Percentiles rank a stretch among this genome's conserved stretches.
These are phyloP conservation scores for Pristionchus japonicus DNA, from an alignment of 2,888 invertebrate species.

Conservation along the genomic window DNA sequence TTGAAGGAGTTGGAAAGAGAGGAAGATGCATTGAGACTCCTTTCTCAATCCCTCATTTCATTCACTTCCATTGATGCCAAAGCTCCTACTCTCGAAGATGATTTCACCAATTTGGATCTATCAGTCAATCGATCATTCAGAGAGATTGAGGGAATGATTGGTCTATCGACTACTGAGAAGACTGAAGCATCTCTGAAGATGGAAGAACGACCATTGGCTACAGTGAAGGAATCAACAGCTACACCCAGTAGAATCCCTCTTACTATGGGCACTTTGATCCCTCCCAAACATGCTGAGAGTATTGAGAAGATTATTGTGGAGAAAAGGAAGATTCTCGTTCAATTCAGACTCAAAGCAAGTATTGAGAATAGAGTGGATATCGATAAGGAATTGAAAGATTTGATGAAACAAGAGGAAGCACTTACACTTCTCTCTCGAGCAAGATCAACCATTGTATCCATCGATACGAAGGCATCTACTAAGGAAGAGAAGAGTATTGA, in stretches of 20 bases:
- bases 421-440: slow-evolving; percentile 45
- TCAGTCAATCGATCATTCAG: slow-evolving; percentile 48
- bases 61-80: not conserved
- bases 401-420: slow-evolving; percentile 9
- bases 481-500: not conserved
- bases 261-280: slow-evolving; percentile 27
- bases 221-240: not conserved
- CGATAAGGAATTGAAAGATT: slow-evolving; percentile 28
- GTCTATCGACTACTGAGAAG: slow-evolving; percentile 48
- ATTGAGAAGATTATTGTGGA: slow-evolving; percentile 19
- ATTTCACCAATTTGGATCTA: slow-evolving; percentile 56
- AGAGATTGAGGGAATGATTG: slow-evolving; percentile 46
- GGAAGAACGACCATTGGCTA: slow-evolving; percentile 28
- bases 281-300: slow-evolving; percentile 36
- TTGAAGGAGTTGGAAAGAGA: slow-evolving; percentile 27
- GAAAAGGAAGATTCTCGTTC: slow-evolving; percentile 21
- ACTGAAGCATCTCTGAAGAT: slow-evolving; percentile 37
- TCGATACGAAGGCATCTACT: not conserved
- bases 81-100: slow-evolving; percentile 6
- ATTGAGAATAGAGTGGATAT: slow-evolving; percentile 28
- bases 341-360: not conserved
- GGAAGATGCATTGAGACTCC: not conserved
- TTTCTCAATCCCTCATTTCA: not conserved
- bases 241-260: slow-evolving; percentile 29
- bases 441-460: slow-evolving; percentile 51